Conservation (phyloP, 2,113 vertebrate genomes). For the Natator depressus region DNA sequence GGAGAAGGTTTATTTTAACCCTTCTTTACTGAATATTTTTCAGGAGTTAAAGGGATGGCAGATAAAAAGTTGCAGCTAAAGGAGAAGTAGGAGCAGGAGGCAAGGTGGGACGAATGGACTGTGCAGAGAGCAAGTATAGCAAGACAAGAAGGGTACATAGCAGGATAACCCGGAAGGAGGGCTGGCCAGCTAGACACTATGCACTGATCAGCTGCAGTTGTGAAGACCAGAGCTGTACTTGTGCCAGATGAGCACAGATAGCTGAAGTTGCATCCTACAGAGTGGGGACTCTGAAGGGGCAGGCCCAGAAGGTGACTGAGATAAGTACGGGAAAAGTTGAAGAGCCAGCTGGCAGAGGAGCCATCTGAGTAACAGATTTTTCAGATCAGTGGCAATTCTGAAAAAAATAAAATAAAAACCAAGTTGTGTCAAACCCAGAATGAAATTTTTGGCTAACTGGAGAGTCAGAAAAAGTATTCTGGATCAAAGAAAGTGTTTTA, state of each 20-base stretch:
- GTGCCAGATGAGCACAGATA: neutral
- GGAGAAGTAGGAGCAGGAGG: neutral
- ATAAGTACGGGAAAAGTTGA: neutral
- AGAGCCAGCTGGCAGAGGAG: neutral
- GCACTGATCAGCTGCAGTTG: neutral
- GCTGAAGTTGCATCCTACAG: neutral
- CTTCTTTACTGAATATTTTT: neutral
- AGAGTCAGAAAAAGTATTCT: neutral
- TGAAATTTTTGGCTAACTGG: neutral
- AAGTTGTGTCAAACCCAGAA: neutral
- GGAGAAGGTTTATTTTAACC: neutral
- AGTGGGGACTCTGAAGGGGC: neutral
- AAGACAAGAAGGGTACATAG: neutral
- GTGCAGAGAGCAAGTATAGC: neutral
- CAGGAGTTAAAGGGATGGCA: neutral
- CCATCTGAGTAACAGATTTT: neutral
- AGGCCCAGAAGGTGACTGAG: neutral
- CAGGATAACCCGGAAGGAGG: accelerated
- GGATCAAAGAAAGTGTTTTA: neutral
- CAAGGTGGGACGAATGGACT: neutral
- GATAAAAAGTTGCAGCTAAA: neutral
- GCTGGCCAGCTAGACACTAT: neutral
- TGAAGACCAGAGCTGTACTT: neutral
- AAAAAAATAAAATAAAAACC: too few relatives aligned
- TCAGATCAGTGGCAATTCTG: neutral